phyloP scores from a whole-genome alignment of 2,888 invertebrate genomes.

The Celastrina argiolus region DNA sequence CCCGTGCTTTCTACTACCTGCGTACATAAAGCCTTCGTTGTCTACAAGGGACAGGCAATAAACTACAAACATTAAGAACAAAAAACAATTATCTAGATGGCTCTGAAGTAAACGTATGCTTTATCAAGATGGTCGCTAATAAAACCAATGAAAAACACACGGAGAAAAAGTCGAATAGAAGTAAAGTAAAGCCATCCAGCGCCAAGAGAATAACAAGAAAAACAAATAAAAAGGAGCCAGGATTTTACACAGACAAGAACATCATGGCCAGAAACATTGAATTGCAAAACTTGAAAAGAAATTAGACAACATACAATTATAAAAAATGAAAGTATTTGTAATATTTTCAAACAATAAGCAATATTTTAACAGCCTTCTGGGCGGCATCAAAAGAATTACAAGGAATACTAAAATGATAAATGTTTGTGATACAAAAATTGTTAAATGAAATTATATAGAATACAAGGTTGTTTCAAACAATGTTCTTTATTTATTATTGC shows the following conservation, averaged over 20 bases:
- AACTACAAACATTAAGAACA: not conserved
- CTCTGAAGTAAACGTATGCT: not conserved
- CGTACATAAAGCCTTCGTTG: no score
- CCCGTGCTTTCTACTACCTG: no score
- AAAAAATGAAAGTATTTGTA: not conserved
- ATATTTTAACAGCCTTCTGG: not conserved
- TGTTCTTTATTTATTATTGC: not conserved
- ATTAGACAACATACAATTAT: not conserved
- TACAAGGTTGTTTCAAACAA: not conserved
- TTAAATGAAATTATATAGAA: not conserved
- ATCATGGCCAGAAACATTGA: slow-evolving; percentile 7
- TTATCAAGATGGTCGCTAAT: not conserved
- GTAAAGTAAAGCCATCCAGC: not conserved
- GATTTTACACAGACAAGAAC: slow-evolving; percentile 2
- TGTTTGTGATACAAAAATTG: not conserved
- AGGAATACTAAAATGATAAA: not conserved
- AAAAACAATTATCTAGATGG: not conserved
- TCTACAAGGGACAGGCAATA: not conserved
- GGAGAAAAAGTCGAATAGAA: not conserved
- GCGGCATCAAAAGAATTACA: not conserved
- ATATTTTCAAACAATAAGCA: not conserved
- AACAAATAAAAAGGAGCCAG: not conserved
- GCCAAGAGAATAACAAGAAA: not conserved
- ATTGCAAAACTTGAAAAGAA: not conserved
- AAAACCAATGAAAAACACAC: not conserved